Evolutionary conservation across 1,140 invertebrate species (phyloP).

Genomic region (Aphaenogaster floridana): DNA sequence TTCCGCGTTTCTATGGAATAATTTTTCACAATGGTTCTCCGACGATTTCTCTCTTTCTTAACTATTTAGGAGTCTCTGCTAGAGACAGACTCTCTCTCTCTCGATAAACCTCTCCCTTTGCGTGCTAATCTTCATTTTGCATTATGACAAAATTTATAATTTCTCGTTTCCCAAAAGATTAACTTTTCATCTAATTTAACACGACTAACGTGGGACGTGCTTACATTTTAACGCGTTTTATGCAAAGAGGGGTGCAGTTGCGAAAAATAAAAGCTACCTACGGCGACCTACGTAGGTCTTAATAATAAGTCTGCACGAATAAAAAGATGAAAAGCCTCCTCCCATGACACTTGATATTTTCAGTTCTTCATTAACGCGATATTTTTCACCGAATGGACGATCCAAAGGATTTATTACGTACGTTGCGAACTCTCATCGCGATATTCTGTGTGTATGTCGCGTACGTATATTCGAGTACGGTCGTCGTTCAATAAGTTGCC

Average conservation of each 20-base stretch:
- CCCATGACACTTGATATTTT: slow-evolving; percentile 26
- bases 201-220: neutral
- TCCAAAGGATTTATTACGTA: neutral
- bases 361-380: slow-evolving; percentile 17
- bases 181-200: neutral
- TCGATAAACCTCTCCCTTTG: neutral
- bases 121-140: neutral
- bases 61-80: neutral
- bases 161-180: neutral
- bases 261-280: slow-evolving; percentile 15
- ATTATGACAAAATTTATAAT: neutral
- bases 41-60: slow-evolving; percentile 1
- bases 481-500: neutral
- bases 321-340: neutral
- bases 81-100: neutral
- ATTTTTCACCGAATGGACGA: neutral
- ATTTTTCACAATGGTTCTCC: neutral
- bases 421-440: neutral
- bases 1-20: neutral
- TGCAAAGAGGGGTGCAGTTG: neutral
- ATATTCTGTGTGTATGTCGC: slow-evolving; percentile 6
- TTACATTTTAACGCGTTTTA: neutral
- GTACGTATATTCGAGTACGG: neutral
- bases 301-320: slow-evolving; percentile 3
- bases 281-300: neutral